A percentile compares a stretch with the other conserved stretches of the same genome.
Conservation (phyloP, 2,113 vertebrate species). For the Macquaria ambigua region DNA sequence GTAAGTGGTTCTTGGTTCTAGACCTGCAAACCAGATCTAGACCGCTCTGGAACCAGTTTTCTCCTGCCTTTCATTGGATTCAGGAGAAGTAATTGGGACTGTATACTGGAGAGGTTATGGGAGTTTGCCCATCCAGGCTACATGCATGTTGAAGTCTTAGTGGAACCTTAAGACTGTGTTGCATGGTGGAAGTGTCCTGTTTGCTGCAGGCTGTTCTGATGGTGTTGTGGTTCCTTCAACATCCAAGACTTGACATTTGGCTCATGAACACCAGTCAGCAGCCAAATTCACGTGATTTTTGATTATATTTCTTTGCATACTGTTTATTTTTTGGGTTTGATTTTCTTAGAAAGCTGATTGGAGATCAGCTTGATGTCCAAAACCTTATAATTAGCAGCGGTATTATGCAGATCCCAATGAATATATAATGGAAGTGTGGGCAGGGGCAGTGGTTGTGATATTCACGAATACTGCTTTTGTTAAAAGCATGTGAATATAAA, state of each 20-base stretch:
- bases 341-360: neutral
- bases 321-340: neutral
- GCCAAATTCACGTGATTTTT: neutral
- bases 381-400: neutral
- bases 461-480: neutral
- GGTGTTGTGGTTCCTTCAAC: neutral
- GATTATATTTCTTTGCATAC: neutral
- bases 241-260: conserved; percentile 2
- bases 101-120: neutral
- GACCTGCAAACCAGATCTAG: too few species aligned
- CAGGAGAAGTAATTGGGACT: neutral
- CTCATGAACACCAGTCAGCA: neutral
- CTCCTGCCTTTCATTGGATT: neutral
- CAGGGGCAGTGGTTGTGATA: neutral
- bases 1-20: too few species aligned
- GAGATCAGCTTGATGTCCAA: neutral
- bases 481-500: neutral
- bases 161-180: neutral
- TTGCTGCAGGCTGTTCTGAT: neutral
- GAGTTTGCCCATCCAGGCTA: neutral
- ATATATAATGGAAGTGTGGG: neutral
- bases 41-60: too few species aligned
- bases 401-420: neutral
- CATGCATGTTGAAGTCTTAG: neutral
- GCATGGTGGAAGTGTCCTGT: neutral